Percentiles rank a stretch among this genome's conserved stretches.
Evolutionary conservation across 2,797 vertebrate genomes (phyloP).

Genomic region (Potorous gilbertii): DNA sequence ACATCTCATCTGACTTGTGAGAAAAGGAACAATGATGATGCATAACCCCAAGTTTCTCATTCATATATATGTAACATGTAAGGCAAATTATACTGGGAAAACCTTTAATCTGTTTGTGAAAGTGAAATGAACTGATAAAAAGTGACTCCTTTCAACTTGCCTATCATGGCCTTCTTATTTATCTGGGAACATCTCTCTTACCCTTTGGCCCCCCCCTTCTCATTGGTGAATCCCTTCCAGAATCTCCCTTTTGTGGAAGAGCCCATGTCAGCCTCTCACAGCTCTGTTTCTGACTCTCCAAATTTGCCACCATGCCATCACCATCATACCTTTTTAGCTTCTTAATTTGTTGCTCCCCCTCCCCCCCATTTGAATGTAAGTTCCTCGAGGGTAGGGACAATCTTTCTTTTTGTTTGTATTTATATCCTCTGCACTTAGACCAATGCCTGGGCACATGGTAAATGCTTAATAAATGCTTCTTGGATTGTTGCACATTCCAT

Average conservation of each 20-base stretch:
- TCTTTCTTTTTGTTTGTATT: neutral
- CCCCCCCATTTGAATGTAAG: neutral
- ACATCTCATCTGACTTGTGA: constrained; percentile 78
- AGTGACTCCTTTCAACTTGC: constrained; percentile 79
- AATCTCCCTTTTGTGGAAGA: neutral
- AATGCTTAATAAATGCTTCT: neutral
- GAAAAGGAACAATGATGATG: constrained; percentile 72
- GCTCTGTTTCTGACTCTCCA: neutral
- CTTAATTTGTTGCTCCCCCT: neutral
- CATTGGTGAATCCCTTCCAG: neutral
- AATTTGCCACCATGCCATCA: neutral
- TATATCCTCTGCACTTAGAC: neutral
- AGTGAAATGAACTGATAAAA: constrained; percentile 78
- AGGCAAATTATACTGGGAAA: constrained; percentile 74
- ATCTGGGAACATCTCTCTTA: neutral
- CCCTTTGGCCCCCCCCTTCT: neutral
- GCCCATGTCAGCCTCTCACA: neutral
- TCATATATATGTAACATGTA: constrained; percentile 77
- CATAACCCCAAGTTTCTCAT: constrained; percentile 56
- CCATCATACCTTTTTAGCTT: neutral
- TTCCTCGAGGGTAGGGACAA: neutral
- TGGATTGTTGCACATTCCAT: constrained; percentile 65
- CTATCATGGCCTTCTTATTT: neutral
- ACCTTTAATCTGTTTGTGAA: constrained; percentile 73
- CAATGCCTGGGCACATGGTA: neutral